phyloP scores from a whole-genome alignment of 2,888 invertebrate genomes.

The Melanotus villosus region DNA sequence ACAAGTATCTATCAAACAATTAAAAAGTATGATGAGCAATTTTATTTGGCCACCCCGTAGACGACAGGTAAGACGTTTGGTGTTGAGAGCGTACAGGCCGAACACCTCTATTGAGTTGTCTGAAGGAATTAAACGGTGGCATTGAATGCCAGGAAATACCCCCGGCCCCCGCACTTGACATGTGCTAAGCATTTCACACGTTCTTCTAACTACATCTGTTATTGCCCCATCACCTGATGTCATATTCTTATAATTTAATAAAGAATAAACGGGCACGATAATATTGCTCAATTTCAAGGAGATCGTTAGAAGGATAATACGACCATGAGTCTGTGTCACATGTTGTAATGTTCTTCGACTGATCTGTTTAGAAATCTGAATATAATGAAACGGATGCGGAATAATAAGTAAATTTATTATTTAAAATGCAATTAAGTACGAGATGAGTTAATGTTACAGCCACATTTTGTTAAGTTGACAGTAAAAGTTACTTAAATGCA shows the following conservation, averaged over 20 bases:
- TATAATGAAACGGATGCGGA: too few relatives aligned
- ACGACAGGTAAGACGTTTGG: constrained; percentile 54
- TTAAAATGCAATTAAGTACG: too few relatives aligned
- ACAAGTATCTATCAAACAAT: constrained; percentile 41
- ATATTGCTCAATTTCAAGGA: constrained; percentile 34
- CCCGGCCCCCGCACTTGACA: constrained; percentile 62
- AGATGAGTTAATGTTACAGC: too few relatives aligned
- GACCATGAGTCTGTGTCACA: neutral
- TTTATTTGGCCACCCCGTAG: constrained; percentile 55
- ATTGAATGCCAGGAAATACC: constrained; percentile 62
- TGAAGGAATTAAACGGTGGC: constrained; percentile 63
- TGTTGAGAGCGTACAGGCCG: constrained; percentile 52
- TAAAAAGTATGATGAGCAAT: constrained; percentile 53
- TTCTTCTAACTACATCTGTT: constrained; percentile 56
- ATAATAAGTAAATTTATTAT: too few relatives aligned
- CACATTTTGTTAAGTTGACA: too few relatives aligned
- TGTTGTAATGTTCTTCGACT: too few relatives aligned
- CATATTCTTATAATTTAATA: constrained; percentile 39
- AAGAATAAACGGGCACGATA: constrained; percentile 24
- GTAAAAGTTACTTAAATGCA: too few relatives aligned
- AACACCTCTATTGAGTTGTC: constrained; percentile 64
- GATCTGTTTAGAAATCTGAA: too few relatives aligned
- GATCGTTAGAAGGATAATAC: constrained; percentile 32
- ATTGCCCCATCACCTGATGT: constrained; percentile 50
- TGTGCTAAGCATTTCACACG: constrained; percentile 64